phyloP scores from a whole-genome alignment of 2,888 invertebrate genomes.

The Micoletzkya japonica region DNA sequence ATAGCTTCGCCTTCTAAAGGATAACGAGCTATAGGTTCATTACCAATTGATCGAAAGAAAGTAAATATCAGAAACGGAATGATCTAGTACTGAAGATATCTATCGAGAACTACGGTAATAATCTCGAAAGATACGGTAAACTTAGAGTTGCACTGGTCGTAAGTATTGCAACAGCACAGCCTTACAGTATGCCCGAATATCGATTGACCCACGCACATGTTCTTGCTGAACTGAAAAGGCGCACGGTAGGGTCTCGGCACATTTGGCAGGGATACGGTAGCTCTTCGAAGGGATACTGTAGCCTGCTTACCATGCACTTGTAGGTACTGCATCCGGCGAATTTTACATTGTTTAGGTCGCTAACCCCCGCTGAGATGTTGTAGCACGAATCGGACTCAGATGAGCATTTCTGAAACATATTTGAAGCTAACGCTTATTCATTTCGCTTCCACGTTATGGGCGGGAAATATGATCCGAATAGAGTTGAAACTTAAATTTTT shows the following conservation, averaged over 20 bases:
- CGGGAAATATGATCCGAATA: too few species aligned
- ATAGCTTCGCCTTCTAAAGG: not conserved
- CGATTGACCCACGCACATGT: slow-evolving; percentile 26
- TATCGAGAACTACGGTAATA: not conserved
- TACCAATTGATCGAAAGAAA: not conserved
- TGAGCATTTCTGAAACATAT: slow-evolving; percentile 11
- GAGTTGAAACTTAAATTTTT: not conserved
- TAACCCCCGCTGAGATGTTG: slow-evolving; percentile 27
- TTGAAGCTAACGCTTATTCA: not conserved
- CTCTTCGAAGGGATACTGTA: not conserved
- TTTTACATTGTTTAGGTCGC: slow-evolving; percentile 25
- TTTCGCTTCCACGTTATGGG: not conserved
- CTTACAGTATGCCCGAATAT: slow-evolving; percentile 14
- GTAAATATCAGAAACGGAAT: not conserved
- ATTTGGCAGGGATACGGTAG: not conserved
- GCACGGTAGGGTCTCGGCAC: not conserved
- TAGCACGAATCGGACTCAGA: slow-evolving; percentile 28
- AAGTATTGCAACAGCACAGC: slow-evolving; percentile 26
- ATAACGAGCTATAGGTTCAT: not conserved
- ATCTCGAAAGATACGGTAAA: slow-evolving; percentile 24
- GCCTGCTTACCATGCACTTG: slow-evolving; percentile 21
- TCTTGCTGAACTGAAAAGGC: slow-evolving; percentile 25
- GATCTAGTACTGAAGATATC: not conserved
- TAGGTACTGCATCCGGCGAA: slow-evolving; percentile 23
- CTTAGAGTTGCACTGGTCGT: slow-evolving; percentile 28